Evolutionary conservation across 1,140 invertebrate species (phyloP).

Genomic region (Carcinoscorpius rotundicauda): DNA sequence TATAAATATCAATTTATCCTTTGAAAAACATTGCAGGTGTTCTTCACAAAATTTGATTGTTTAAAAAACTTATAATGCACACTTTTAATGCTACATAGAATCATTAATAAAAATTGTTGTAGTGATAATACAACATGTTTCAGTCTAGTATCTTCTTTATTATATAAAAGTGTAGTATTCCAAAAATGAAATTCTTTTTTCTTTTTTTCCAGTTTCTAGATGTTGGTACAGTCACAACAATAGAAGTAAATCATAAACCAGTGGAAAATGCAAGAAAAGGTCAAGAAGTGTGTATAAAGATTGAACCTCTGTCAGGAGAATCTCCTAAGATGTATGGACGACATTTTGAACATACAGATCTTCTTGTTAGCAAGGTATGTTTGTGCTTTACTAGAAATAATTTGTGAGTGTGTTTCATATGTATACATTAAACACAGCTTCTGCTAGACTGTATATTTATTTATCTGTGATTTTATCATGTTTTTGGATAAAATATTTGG

Average conservation of each 20-base stretch:
- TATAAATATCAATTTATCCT: too few relatives aligned
- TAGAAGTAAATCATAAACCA: slow-evolving; percentile 70
- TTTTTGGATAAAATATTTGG: too few relatives aligned
- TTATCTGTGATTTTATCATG: not conserved
- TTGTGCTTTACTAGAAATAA: not conserved
- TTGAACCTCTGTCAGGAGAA: slow-evolving; percentile 89
- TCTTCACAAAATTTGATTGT: too few relatives aligned
- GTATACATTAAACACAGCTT: too few relatives aligned
- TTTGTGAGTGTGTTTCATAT: not conserved
- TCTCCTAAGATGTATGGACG: slow-evolving; percentile 95
- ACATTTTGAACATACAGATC: slow-evolving; percentile 93
- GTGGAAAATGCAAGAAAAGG: slow-evolving; percentile 88
- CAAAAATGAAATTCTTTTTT: too few relatives aligned
- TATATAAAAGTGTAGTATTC: too few relatives aligned
- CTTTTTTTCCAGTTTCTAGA: slow-evolving; percentile 67
- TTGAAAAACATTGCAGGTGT: too few relatives aligned
- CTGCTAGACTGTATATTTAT: not conserved
- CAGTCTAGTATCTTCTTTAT: too few relatives aligned
- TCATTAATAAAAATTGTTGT: too few relatives aligned
- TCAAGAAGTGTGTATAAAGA: slow-evolving; percentile 97
- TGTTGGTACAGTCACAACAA: slow-evolving; percentile 85
- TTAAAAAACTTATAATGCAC: too few relatives aligned
- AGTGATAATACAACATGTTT: too few relatives aligned
- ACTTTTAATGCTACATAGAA: too few relatives aligned
- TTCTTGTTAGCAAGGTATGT: slow-evolving; percentile 87